phyloP scores from a whole-genome alignment of 2,113 vertebrate species.

The Poecilia latipinna region DNA sequence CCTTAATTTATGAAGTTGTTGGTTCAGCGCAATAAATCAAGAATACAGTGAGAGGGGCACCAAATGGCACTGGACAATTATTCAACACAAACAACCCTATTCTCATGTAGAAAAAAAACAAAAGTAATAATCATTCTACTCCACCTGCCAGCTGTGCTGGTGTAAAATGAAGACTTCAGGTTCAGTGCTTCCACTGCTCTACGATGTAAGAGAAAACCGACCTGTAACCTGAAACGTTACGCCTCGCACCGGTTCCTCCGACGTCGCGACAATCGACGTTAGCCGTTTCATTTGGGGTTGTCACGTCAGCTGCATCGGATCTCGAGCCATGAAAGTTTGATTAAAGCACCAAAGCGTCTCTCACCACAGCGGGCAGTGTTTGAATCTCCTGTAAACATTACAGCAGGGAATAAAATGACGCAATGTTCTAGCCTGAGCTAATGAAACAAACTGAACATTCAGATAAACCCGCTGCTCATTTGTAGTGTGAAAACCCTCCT shows the following conservation, averaged over 20 bases:
- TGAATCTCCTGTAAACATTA: conserved; percentile 64
- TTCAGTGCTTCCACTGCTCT: conserved; percentile 10
- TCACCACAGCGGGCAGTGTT: conserved; percentile 60
- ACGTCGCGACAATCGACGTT: neutral
- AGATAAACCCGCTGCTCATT: conserved; percentile 21
- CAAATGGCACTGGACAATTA: conserved; percentile 36
- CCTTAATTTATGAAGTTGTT: conserved; percentile 30
- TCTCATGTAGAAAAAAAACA: conserved; percentile 11
- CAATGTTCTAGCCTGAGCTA: conserved; percentile 29
- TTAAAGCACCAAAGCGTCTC: conserved; percentile 49
- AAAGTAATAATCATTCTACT: conserved; percentile 21
- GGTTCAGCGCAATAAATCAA: conserved; percentile 42
- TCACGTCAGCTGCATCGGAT: neutral
- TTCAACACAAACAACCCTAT: conserved; percentile 21
- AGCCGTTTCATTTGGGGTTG: neutral
- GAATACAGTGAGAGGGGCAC: conserved; percentile 40
- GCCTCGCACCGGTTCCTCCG: neutral
- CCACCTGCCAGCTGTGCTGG: conserved; percentile 27
- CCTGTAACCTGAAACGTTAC: neutral
- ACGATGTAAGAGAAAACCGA: conserved; percentile 8
- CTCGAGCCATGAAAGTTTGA: conserved; percentile 3
- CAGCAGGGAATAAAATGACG: conserved; percentile 22
- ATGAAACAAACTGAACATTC: conserved; percentile 8
- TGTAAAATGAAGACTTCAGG: conserved; percentile 37
- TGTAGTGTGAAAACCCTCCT: conserved; percentile 2